phyloP scores from a whole-genome alignment of 2,113 vertebrate genomes.

The Columba livia region DNA sequence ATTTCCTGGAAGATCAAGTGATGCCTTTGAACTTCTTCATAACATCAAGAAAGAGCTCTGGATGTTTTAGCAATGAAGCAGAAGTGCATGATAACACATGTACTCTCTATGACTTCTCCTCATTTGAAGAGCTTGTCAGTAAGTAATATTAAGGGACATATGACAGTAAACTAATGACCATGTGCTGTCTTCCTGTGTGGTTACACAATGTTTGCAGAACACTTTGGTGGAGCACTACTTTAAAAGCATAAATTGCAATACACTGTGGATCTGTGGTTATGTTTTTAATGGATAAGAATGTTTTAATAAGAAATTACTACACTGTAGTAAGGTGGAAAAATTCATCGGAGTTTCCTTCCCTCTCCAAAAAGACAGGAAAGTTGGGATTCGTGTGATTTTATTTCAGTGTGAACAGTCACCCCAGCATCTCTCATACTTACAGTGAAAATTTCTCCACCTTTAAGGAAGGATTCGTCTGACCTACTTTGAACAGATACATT shows the following conservation, averaged over 20 bases:
- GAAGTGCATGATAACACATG: not conserved
- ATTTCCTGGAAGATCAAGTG: not conserved
- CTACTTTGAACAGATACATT: not conserved
- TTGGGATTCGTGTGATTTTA: not conserved
- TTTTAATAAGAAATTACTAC: not conserved
- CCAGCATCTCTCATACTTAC: not conserved
- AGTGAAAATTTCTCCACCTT: not conserved
- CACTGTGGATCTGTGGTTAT: not conserved
- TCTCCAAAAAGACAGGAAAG: not conserved
- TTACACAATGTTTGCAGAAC: not conserved
- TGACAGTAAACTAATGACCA: not conserved
- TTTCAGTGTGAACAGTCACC: not conserved
- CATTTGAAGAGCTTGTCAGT: not conserved
- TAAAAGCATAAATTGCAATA: not conserved
- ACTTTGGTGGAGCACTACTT: not conserved
- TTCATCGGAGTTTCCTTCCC: not conserved
- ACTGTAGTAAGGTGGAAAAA: not conserved
- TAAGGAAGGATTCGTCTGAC: constrained; percentile 20
- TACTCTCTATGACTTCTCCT: not conserved
- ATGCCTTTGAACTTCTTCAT: not conserved
- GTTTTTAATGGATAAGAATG: not conserved
- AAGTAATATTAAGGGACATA: not conserved
- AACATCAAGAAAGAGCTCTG: not conserved
- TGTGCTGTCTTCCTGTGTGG: not conserved
- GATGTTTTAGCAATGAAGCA: not conserved